Percentiles rank a stretch among this genome's conserved stretches.
These are phyloP conservation scores for Exaiptasia diaphana DNA, from an alignment of 64 coral and sea anemone genomes.

Conservation along the genomic window DNA sequence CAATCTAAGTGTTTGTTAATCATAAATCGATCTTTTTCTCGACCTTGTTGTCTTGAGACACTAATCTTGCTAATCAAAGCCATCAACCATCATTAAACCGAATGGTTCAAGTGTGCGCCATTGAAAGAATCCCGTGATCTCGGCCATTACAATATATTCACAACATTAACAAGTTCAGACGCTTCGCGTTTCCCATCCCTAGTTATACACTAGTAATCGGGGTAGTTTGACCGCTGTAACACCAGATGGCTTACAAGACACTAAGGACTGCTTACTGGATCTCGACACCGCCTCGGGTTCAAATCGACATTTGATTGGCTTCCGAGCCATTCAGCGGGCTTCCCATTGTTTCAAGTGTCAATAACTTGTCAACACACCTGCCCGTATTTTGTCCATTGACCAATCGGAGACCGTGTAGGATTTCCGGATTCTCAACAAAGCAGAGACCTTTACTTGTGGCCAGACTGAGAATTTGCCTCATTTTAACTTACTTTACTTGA, in stretches of 20 bases:
- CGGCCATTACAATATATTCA: too few relatives aligned
- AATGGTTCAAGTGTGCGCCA: slow-evolving; percentile 43
- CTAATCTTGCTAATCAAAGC: slow-evolving; percentile 79
- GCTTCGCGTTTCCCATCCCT: slow-evolving; percentile 29
- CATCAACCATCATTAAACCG: slow-evolving; percentile 61
- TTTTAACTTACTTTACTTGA: slow-evolving; percentile 31
- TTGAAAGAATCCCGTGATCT: too few relatives aligned
- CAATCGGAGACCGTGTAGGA: slow-evolving; percentile 56
- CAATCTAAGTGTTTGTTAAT: slow-evolving; percentile 60
- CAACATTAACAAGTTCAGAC: slow-evolving; percentile 1
- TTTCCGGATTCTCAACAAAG: slow-evolving; percentile 57
- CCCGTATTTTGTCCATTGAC: slow-evolving; percentile 59
- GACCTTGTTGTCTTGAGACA: slow-evolving; percentile 69
- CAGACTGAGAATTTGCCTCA: slow-evolving; percentile 50
- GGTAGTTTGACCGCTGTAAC: slow-evolving; percentile 35
- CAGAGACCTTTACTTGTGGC: slow-evolving; percentile 41
- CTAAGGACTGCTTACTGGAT: slow-evolving; percentile 38
- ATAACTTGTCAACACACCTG: slow-evolving; percentile 78
- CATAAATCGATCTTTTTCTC: slow-evolving; percentile 65
- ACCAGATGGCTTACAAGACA: slow-evolving; percentile 63
- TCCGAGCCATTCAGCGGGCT: slow-evolving; percentile 60
- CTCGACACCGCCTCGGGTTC: slow-evolving; percentile 58
- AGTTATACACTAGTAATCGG: too few relatives aligned
- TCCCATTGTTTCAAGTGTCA: slow-evolving; percentile 72
- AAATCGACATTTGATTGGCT: slow-evolving; percentile 76